phyloP scores from a whole-genome alignment of 37 sponge, comb jelly and placozoan species.

The Petrosia ficiformis region DNA sequence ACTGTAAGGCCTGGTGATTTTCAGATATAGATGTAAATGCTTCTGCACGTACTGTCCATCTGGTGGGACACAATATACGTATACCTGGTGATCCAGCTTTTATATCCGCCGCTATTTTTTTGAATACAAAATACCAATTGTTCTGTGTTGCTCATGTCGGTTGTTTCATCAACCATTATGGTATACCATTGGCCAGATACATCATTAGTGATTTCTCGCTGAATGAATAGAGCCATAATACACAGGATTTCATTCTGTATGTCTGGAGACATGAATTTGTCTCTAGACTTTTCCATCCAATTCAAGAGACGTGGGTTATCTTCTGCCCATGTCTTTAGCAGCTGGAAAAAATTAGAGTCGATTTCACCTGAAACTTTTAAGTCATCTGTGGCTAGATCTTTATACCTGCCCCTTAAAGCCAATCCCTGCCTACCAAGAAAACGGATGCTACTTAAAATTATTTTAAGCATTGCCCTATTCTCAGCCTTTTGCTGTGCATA shows the following conservation, averaged over 20 bases:
- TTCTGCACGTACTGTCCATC: constrained; percentile 48
- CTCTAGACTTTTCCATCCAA: constrained; percentile 30
- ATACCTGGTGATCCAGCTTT: constrained; percentile 27
- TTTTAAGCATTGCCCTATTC: constrained; percentile 20
- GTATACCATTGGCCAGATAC: constrained; percentile 39
- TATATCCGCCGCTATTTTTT: constrained; percentile 19
- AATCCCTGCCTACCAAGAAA: constrained; percentile 43
- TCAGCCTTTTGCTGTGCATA: constrained; percentile 28
- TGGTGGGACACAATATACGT: constrained; percentile 31
- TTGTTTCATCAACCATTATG: constrained; percentile 49
- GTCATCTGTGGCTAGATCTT: constrained; percentile 16
- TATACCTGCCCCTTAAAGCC: constrained; percentile 24
- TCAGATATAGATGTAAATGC: constrained; percentile 23
- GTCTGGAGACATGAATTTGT: constrained; percentile 26
- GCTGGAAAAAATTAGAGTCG: constrained; percentile 34
- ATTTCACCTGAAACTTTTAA: neutral
- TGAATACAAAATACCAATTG: constrained; percentile 52
- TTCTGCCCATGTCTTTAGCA: constrained; percentile 26
- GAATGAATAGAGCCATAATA: constrained; percentile 29
- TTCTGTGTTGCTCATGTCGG: constrained; percentile 33
- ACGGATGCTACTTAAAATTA: constrained; percentile 26
- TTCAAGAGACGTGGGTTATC: constrained; percentile 19
- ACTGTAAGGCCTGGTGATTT: constrained; percentile 4
- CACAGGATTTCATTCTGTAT: constrained; percentile 38
- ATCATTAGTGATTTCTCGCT: constrained; percentile 15